Percentiles rank a stretch among this genome's conserved stretches.
Evolutionary conservation across 1,140 invertebrate genomes (phyloP).

Genomic region (Heliconius hewitsoni): DNA sequence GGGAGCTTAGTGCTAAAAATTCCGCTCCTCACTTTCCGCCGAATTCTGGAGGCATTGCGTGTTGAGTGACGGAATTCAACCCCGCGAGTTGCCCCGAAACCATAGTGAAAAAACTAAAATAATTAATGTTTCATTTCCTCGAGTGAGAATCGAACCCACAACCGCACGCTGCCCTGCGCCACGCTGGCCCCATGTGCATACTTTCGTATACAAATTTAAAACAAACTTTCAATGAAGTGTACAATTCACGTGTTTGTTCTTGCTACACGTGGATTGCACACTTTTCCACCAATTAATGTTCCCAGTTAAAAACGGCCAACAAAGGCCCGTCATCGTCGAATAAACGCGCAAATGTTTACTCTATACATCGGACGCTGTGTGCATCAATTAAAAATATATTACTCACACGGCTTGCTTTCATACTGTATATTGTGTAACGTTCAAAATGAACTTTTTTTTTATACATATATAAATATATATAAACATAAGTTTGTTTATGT

Average conservation of each 20-base stretch:
- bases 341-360: slow-evolving; percentile 73
- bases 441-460: slow-evolving; percentile 8
- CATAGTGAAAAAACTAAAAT: too few relatives aligned
- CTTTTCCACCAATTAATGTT: slow-evolving; percentile 74
- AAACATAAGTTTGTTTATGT: not conserved
- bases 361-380: slow-evolving; percentile 69
- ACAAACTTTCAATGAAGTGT: slow-evolving; percentile 39
- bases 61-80: too few relatives aligned
- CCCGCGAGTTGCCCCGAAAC: too few relatives aligned
- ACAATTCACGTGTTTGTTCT: too few relatives aligned
- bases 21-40: too few relatives aligned
- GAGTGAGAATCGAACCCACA: too few relatives aligned
- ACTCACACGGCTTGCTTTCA: slow-evolving; percentile 56
- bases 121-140: too few relatives aligned
- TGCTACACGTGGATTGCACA: slow-evolving; percentile 68
- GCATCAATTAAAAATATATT: slow-evolving; percentile 79
- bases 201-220: slow-evolving; percentile 26
- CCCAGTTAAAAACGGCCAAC: slow-evolving; percentile 63
- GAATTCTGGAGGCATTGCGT: too few relatives aligned
- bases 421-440: slow-evolving; percentile 29
- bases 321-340: slow-evolving; percentile 65
- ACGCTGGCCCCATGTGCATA: not conserved
- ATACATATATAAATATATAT: not conserved
- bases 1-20: too few relatives aligned
- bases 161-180: too few relatives aligned